Evolutionary conservation across 1,140 invertebrate genomes (phyloP).

Genomic region (Macrostomum lignano): DNA sequence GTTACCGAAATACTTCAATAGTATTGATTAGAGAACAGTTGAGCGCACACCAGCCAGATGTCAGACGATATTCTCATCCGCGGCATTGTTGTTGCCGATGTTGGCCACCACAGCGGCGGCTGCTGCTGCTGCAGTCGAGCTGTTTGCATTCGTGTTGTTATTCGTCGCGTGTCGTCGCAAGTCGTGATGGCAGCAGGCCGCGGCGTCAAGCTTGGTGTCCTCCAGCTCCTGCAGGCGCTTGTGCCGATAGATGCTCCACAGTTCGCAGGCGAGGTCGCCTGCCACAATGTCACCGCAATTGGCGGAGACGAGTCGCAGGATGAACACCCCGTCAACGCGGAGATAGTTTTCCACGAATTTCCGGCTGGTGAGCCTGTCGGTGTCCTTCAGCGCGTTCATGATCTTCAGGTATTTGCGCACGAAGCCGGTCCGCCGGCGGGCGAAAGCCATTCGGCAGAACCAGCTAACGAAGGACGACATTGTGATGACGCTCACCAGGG

Average conservation of each 20-base stretch:
- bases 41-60: no score
- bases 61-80: no score
- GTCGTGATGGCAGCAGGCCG: no score
- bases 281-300: conserved; percentile 9
- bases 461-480: not conserved
- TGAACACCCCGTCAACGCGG: conserved; percentile 9
- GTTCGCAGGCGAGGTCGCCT: conserved; percentile 6
- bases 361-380: conserved; percentile 1
- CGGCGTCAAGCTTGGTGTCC: not conserved
- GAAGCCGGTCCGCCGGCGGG: not conserved
- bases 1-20: no score
- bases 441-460: conserved; percentile 4
- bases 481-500: conserved; percentile 5
- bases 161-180: no score
- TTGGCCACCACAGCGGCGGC: no score
- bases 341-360: conserved; percentile 9
- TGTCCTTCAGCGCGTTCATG: conserved; percentile 3
- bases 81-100: no score
- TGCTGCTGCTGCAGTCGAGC: no score
- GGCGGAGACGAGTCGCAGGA: conserved; percentile 8
- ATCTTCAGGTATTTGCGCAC: conserved; percentile 5
- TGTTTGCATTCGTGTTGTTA: no score
- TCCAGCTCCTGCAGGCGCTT: conserved; percentile 4
- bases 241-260: conserved; percentile 6
- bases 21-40: no score